Conservation (phyloP, 1,140 invertebrate genomes). For the Eriocheir sinensis region DNA sequence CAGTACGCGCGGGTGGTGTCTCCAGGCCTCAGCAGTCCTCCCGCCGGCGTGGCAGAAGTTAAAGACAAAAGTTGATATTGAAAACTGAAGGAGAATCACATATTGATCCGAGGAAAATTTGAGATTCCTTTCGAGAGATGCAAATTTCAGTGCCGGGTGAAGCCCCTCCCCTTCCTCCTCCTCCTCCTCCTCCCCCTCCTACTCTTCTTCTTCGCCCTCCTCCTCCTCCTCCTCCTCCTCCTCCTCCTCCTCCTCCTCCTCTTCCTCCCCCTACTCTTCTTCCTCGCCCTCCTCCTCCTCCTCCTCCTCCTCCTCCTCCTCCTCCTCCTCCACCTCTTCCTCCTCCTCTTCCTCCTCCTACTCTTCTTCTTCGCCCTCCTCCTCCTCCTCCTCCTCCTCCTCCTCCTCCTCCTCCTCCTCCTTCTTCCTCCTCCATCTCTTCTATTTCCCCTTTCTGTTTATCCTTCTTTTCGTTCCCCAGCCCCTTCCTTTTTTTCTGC, state of each 20-base stretch:
- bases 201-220: not conserved
- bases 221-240: slow-evolving; percentile 2
- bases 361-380: too few relatives aligned
- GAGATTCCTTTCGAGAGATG: not conserved
- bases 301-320: not conserved
- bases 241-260: not conserved
- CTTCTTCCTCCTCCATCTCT: not conserved
- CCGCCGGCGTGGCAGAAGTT: not conserved
- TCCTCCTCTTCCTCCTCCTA: not conserved
- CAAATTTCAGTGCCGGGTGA: not conserved
- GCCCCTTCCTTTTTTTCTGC: too few relatives aligned
- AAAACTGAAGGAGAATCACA: slow-evolving; percentile 6
- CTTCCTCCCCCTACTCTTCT: not conserved
- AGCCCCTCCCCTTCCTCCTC: not conserved
- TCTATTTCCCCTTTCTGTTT: too few relatives aligned
- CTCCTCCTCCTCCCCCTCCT: not conserved
- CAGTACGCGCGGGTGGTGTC: not conserved
- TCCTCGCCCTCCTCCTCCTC: not conserved
- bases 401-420: not conserved
- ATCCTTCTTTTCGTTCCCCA: too few relatives aligned
- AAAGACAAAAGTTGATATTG: slow-evolving; percentile 8
- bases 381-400: too few relatives aligned
- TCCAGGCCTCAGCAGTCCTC: not conserved
- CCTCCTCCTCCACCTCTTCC: not conserved
- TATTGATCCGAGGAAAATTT: slow-evolving; percentile 17